These are phyloP conservation scores for Varecia variegata DNA, from an alignment of 2,797 vertebrate species.

Conservation along the genomic window DNA sequence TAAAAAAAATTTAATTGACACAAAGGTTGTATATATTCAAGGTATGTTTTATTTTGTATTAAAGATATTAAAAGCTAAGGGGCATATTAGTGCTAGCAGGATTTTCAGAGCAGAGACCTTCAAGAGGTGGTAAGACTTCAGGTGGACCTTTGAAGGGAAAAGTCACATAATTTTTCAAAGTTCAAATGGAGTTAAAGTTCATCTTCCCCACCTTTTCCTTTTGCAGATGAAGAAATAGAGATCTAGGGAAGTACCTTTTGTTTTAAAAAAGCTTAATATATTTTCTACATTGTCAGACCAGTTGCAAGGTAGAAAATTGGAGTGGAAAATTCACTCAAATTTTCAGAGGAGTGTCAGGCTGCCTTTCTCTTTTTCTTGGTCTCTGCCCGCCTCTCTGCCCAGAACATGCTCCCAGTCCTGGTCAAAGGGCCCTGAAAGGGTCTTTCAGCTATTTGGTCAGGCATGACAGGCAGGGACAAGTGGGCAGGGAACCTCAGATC, in stretches of 20 bases:
- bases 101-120: neutral
- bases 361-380: neutral
- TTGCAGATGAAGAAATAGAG: conserved; percentile 40
- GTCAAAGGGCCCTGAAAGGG: neutral
- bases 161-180: conserved; percentile 34
- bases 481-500: neutral
- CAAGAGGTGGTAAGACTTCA: neutral
- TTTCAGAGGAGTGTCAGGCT: neutral
- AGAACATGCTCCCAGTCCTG: neutral
- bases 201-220: neutral
- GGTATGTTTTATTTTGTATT: neutral
- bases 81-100: neutral
- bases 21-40: neutral
- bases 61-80: neutral
- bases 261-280: neutral
- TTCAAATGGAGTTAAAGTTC: neutral
- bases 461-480: neutral
- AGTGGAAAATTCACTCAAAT: neutral
- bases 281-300: conserved; percentile 12
- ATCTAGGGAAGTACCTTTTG: neutral
- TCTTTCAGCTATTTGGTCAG: neutral
- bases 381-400: neutral
- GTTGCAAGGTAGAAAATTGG: neutral
- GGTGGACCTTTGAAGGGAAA: neutral
- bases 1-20: neutral